A percentile compares a stretch with the other conserved stretches of the same genome.
These are phyloP conservation scores for Prunella strophiata DNA, from an alignment of 2,797 vertebrate species.

Conservation along the genomic window DNA sequence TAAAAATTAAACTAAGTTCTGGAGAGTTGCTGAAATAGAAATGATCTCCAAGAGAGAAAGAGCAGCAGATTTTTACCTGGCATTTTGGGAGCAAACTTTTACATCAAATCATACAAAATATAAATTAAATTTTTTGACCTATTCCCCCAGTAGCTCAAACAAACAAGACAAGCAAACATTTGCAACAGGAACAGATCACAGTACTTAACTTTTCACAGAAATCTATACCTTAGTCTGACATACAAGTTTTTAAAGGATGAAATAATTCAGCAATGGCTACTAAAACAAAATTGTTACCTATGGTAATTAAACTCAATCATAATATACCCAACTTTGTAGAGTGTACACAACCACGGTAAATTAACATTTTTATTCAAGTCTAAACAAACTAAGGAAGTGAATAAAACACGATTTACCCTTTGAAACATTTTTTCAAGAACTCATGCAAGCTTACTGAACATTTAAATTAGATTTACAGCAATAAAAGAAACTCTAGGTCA, in stretches of 20 bases:
- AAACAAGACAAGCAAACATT: background rate
- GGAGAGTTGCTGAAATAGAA: background rate
- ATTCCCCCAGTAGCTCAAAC: background rate
- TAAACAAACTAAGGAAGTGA: background rate
- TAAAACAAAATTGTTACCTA: background rate
- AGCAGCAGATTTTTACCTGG: background rate
- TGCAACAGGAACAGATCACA: background rate
- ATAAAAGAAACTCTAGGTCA: background rate
- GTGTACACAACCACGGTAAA: background rate
- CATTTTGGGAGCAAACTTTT: background rate
- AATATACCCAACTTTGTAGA: background rate
- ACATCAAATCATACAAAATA: background rate
- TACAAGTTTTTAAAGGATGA: background rate
- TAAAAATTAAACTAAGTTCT: background rate
- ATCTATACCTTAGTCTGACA: background rate
- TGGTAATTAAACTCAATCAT: background rate
- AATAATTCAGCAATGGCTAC: background rate
- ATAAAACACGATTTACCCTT: background rate
- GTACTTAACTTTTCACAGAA: background rate
- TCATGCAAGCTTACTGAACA: background rate
- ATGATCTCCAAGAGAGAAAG: background rate
- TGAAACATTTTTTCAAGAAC: background rate
- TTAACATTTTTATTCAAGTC: background rate
- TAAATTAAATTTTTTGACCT: background rate
- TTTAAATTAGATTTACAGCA: background rate